Evolutionary conservation across 1,140 invertebrate genomes (phyloP), one percentile per base, ranked within the genome.

Genomic region (Mamestra configurata): DNA sequence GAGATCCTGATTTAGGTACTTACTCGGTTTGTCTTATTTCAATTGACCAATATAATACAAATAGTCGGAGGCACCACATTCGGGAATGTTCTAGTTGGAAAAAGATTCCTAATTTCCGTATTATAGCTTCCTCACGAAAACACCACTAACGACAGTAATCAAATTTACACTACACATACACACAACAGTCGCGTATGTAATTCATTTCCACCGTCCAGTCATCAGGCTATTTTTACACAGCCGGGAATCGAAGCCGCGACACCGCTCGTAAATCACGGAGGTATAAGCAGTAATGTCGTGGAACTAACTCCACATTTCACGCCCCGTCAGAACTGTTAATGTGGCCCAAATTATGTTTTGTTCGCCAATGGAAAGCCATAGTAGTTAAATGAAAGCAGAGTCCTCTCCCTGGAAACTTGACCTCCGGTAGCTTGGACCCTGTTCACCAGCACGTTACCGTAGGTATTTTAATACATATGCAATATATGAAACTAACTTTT

Each of bases 291-390:
- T 90, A 91, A 90, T 88, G 84, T 86, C 82, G 78, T 77, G 72
- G 77, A 75, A 78, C 80, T 88, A 87, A 90, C 86, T 86, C 78
- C 80, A 81, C 87, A 92, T 92, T 92, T 89, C 88, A 90, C 90
- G 89, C 66, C 37, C 80, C 84, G 79, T 55, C 73, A 57, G 57
- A 35, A 35, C 35, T 64, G 84, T 83, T 92, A 92, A 92, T 92
- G 77, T 79, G 64, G 59, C 72, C 84, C 68, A 86, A 88, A 87
- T 87, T 80, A 82, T 79, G 76, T 81, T 82, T 82, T 77, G 73
- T n/a, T 77, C 43, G 6, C 22, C 3, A 40, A 70, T 31, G 11
- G 64, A 71, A 71, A 59, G 13, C 55, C 53, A 55, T 55, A 10
- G 13, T 55, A 55, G 24, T 55, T 24, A 55, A 55, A 55, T 55